These are phyloP conservation scores for Larimichthys polyactis DNA, from an alignment of 2,113 vertebrate species.

Conservation along the genomic window DNA sequence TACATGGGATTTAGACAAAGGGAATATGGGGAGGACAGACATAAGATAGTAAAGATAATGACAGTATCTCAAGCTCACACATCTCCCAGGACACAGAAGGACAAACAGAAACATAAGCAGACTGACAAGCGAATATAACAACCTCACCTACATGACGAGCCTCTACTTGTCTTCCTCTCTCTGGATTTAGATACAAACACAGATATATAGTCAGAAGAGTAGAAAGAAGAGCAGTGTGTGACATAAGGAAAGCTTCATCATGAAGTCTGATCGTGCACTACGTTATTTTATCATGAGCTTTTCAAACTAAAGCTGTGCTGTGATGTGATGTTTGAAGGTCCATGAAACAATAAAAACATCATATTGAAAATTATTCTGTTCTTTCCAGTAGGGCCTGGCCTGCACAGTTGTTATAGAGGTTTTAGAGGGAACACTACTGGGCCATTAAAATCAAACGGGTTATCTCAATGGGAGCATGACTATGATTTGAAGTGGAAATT, in stretches of 20 bases:
- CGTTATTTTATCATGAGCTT: background rate
- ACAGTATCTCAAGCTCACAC: constrained; percentile 55
- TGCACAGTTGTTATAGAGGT: background rate
- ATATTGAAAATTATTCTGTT: no score
- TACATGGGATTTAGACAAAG: constrained; percentile 60
- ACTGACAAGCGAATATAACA: constrained; percentile 52
- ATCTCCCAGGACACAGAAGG: constrained; percentile 53
- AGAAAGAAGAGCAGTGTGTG: background rate
- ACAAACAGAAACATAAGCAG: constrained; percentile 64
- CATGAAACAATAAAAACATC: no score
- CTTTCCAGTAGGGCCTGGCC: no score
- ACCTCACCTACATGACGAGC: constrained; percentile 45
- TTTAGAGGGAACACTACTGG: background rate
- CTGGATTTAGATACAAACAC: constrained; percentile 47
- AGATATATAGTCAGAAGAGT: constrained; percentile 2
- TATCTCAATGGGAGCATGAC: background rate
- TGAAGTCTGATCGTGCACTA: background rate
- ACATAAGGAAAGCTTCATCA: background rate
- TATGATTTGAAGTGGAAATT: no score
- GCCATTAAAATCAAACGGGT: background rate
- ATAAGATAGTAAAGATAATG: constrained; percentile 55
- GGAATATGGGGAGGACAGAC: constrained; percentile 34
- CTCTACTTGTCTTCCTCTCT: constrained; percentile 32
- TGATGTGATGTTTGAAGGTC: no score
- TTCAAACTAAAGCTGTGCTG: no score